Conservation (phyloP, 1,140 invertebrate species). For the Adoxophyes honmai region DNA sequence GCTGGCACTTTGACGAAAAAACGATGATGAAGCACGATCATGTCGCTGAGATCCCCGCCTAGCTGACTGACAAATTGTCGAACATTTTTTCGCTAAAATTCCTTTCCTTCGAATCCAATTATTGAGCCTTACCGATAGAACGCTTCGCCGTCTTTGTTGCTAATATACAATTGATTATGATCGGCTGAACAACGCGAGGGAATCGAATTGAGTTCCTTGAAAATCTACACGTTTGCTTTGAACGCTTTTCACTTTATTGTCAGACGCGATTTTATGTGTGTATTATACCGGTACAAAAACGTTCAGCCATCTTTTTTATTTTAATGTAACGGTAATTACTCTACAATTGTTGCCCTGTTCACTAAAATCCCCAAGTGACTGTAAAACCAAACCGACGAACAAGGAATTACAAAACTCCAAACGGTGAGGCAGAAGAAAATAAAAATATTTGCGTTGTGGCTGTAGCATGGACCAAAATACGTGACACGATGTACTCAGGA, state of each 20-base stretch:
- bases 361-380: too few species aligned
- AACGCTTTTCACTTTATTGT: slow-evolving; percentile 3
- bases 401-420: too few species aligned
- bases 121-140: slow-evolving; percentile 52
- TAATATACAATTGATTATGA: slow-evolving; percentile 16
- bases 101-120: slow-evolving; percentile 56
- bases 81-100: slow-evolving; percentile 62
- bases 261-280: neutral
- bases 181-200: slow-evolving; percentile 16
- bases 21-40: slow-evolving; percentile 69
- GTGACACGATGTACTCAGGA: too few species aligned
- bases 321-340: neutral
- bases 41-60: slow-evolving; percentile 45
- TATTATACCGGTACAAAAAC: neutral
- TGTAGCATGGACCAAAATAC: too few species aligned
- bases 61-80: slow-evolving; percentile 62
- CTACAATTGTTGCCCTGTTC: too few species aligned
- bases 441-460: too few species aligned
- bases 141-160: slow-evolving; percentile 33
- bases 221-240: slow-evolving; percentile 15
- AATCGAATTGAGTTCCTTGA: slow-evolving; percentile 16
- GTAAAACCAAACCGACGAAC: too few species aligned
- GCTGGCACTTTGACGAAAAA: slow-evolving; percentile 56
- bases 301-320: neutral
- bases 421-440: too few species aligned